phyloP scores from a whole-genome alignment of 53 echinoderm and acorn worm genomes.

The Holothuria scabra region DNA sequence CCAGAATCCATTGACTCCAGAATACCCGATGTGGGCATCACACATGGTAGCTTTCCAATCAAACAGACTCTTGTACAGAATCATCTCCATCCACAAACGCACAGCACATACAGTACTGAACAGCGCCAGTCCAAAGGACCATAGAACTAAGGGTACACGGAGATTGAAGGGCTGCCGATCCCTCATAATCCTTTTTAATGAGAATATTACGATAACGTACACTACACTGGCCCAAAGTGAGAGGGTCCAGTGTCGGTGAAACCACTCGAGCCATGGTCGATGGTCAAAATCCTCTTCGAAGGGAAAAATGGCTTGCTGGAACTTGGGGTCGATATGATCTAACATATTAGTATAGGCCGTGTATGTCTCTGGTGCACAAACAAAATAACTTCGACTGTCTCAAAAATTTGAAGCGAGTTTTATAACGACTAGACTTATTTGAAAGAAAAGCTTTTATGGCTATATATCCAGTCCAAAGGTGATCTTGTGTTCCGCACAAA shows the following conservation, averaged over 20 bases:
- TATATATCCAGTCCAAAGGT: too few relatives aligned
- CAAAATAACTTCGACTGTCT: too few relatives aligned
- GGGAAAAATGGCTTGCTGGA: slow-evolving; percentile 78
- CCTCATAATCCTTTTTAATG: slow-evolving; percentile 70
- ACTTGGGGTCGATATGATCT: slow-evolving; percentile 71
- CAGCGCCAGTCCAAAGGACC: slow-evolving; percentile 78
- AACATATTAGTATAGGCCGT: slow-evolving; percentile 57
- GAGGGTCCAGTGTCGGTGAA: slow-evolving; percentile 72
- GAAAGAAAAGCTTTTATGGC: too few relatives aligned
- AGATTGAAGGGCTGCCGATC: slow-evolving; percentile 69
- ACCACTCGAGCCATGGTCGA: slow-evolving; percentile 64
- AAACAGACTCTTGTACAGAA: slow-evolving; percentile 59
- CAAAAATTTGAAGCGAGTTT: too few relatives aligned
- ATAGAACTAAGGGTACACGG: slow-evolving; percentile 72
- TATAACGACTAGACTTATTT: too few relatives aligned
- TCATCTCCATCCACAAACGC: slow-evolving; percentile 74
- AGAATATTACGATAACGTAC: slow-evolving; percentile 86
- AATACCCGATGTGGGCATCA: slow-evolving; percentile 72
- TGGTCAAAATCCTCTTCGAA: slow-evolving; percentile 93
- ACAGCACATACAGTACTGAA: slow-evolving; percentile 88
- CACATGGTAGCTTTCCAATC: slow-evolving; percentile 93
- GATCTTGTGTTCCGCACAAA: too few relatives aligned
- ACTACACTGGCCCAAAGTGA: slow-evolving; percentile 74
- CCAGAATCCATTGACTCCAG: slow-evolving; percentile 98
- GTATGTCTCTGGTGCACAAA: too few relatives aligned